These are phyloP conservation scores for Oncorhynchus masou DNA, from an alignment of 2,113 vertebrate species.

Conservation along the genomic window DNA sequence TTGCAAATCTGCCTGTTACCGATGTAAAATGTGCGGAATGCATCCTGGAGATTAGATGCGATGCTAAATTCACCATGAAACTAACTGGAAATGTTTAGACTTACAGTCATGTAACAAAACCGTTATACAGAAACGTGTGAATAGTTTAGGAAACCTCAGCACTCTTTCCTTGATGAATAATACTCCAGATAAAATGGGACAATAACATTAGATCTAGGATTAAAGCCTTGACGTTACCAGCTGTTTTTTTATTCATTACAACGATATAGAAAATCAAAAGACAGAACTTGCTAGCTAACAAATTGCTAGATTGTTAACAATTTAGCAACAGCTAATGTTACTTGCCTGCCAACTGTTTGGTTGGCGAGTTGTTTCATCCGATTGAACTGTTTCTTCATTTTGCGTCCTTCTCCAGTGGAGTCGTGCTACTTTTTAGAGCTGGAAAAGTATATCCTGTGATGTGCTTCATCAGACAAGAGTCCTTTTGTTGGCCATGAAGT, in stretches of 20 bases:
- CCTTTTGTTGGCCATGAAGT: conserved; percentile 66
- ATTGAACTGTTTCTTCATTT: conserved; percentile 98
- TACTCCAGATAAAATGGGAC: too few species aligned
- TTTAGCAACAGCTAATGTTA: conserved; percentile 5
- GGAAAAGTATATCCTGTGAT: conserved; percentile 16
- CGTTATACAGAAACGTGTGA: neutral
- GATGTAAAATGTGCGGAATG: neutral
- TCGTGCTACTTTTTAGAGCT: conserved; percentile 53
- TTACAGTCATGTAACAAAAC: neutral
- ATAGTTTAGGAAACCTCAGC: too few species aligned
- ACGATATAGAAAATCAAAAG: neutral
- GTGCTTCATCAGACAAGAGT: conserved; percentile 45
- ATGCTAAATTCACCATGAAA: neutral
- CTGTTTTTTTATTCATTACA: neutral
- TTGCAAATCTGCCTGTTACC: neutral
- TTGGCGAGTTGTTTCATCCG: conserved; percentile 97
- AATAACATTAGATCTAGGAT: too few species aligned
- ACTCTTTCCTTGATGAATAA: too few species aligned
- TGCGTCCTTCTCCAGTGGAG: conserved; percentile 45
- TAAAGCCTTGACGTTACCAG: too few species aligned
- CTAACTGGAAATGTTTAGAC: neutral
- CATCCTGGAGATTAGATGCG: neutral
- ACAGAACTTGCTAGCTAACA: neutral
- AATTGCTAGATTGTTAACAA: neutral
- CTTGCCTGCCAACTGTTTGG: conserved; percentile 96